Conservation (phyloP, 2,888 invertebrate genomes). For the Furcula furcula region DNA sequence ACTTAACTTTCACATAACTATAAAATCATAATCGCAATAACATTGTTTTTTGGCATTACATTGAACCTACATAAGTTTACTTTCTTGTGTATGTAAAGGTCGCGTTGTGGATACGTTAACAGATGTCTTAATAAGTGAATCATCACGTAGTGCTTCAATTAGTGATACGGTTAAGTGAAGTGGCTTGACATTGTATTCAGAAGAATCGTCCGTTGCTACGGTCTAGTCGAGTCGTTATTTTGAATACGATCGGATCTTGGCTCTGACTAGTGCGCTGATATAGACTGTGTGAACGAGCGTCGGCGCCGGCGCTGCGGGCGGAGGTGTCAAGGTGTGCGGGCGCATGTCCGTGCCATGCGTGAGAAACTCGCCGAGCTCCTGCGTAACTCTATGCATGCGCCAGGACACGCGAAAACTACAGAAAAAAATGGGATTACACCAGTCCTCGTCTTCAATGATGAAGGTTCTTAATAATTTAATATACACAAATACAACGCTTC, state of each 20-base stretch:
- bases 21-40: constrained; percentile 19
- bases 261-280: constrained; percentile 24
- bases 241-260: constrained; percentile 33
- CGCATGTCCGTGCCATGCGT: constrained; percentile 75
- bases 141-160: constrained; percentile 16
- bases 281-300: constrained; percentile 36
- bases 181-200: constrained; percentile 33
- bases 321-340: constrained; percentile 29
- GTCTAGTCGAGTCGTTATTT: constrained; percentile 39
- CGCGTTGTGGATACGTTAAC: constrained; percentile 31
- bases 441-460: constrained; percentile 61
- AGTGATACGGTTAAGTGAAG: constrained; percentile 22
- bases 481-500: background rate
- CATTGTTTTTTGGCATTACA: constrained; percentile 6
- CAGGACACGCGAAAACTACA: constrained; percentile 44
- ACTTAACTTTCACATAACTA: constrained; percentile 5
- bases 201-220: constrained; percentile 34
- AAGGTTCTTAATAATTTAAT: constrained; percentile 50
- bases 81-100: constrained; percentile 25
- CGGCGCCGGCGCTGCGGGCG: constrained; percentile 49
- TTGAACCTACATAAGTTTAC: constrained; percentile 13
- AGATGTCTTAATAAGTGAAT: constrained; percentile 22
- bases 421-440: constrained; percentile 65
- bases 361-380: constrained; percentile 68
- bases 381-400: constrained; percentile 58